Base-by-base conservation (phyloP, 2,113 vertebrate species). In the Aythya baeri region DNA sequence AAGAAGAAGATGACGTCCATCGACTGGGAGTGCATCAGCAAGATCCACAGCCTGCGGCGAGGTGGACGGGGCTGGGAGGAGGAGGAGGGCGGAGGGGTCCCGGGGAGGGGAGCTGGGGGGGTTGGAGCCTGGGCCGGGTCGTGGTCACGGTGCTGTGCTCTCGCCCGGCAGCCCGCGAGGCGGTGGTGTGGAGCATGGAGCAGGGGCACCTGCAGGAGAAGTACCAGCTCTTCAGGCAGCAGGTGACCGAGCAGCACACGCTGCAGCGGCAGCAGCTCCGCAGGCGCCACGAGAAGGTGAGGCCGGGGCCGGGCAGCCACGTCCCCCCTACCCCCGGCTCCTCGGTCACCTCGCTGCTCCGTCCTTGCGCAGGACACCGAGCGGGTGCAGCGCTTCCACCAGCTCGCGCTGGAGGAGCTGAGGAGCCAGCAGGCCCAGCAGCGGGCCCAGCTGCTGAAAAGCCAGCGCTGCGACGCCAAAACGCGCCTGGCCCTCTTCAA, bases 151-250 rank as follows among this genome's bases (percentile, higher is more conserved):
- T 22, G 76, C 52, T 23, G 43, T 0, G 55, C 61, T 72, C 82
- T 41, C 10, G 7, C 38, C 80, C 1, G 21, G 65, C 82, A 98
- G 98, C 97, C 43, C 97, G 98, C 1, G 97, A 98, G 65, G 93
- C 97, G 0, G 96, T 97, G 70, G 97, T 98, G 88, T 97, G 98
- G 97, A 97, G 95, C 72, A 80, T 98, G 83, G 98, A 98, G 86
- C 97, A 98, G 57, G 96, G 97, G 38, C 97, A 98, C 83, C 95
- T 98, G 50, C 97, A 98, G 91, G 97, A 98, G 74, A 98, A 98
- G 83, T 98, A 98, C 87, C 97, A 98, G 68, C 91, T 98, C 57
- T 98, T 98, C 81, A 97, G 97, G 90, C 98, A 98, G 92, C 98
- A 98, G 83, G 96, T 96, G 89, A 98, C 97, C 83, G 98, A 98